Conservation (phyloP, 2,113 vertebrate species). For the Merops nubicus region DNA sequence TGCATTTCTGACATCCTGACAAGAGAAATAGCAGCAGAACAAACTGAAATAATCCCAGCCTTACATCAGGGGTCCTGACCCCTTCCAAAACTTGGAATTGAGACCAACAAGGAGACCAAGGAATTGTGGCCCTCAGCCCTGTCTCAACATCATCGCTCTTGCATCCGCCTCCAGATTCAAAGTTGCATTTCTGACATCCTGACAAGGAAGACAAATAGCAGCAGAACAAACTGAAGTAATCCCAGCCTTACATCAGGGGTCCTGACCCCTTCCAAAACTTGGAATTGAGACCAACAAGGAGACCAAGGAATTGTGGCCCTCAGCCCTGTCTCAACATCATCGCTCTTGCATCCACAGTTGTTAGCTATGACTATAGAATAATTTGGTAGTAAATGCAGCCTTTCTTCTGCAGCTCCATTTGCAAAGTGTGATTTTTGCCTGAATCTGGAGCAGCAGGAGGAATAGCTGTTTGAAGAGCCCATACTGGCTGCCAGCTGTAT, state of each 20-base stretch:
- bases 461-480: background rate
- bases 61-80: background rate
- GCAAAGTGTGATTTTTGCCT: background rate
- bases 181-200: background rate
- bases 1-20: background rate
- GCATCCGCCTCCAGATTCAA: background rate
- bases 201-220: background rate
- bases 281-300: background rate
- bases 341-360: background rate
- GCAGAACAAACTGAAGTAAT: background rate
- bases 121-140: background rate
- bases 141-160: background rate
- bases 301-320: background rate
- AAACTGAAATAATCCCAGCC: background rate
- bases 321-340: background rate
- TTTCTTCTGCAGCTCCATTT: background rate
- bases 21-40: background rate
- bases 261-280: background rate
- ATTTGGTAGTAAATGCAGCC: background rate
- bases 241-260: background rate
- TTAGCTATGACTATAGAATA: background rate
- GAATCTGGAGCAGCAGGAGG: background rate
- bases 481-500: background rate
- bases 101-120: background rate
- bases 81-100: background rate